A percentile compares a stretch with the other conserved stretches of the same genome.
Conservation (phyloP, 1,140 invertebrate genomes). For the Dendrolimus punctatus region DNA sequence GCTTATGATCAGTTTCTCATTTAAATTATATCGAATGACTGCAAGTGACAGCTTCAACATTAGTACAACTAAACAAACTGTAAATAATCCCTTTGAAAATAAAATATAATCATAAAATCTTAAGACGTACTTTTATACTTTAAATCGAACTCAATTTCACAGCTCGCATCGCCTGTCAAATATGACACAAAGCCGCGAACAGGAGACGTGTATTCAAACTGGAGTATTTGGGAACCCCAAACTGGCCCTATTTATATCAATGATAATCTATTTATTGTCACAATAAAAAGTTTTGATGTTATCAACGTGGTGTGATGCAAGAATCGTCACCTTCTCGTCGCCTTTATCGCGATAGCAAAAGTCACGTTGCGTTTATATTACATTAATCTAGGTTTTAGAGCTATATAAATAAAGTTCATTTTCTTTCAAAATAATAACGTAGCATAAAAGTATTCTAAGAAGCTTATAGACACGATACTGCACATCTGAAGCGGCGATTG, state of each 20-base stretch:
- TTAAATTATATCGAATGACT: slow-evolving; percentile 25
- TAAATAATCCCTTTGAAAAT: slow-evolving; percentile 54
- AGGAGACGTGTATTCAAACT: slow-evolving; percentile 31
- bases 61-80: slow-evolving; percentile 59
- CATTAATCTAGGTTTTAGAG: slow-evolving; percentile 10
- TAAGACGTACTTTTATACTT: slow-evolving; percentile 61
- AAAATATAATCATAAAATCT: slow-evolving; percentile 52
- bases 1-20: slow-evolving; percentile 14
- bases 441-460: slow-evolving; percentile 48
- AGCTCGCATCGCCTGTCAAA: slow-evolving; percentile 67
- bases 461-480: slow-evolving; percentile 53
- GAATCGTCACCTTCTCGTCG: slow-evolving; percentile 60
- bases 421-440: slow-evolving; percentile 12
- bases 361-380: slow-evolving; percentile 32
- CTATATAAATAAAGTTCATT: slow-evolving; percentile 22
- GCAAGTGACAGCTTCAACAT: slow-evolving; percentile 41
- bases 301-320: slow-evolving; percentile 57
- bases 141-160: slow-evolving; percentile 67
- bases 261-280: slow-evolving; percentile 70
- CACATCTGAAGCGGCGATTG: slow-evolving; percentile 51
- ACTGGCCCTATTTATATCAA: slow-evolving; percentile 67
- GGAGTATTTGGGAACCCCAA: slow-evolving; percentile 43
- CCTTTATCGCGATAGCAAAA: slow-evolving; percentile 63
- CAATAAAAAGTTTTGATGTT: slow-evolving; percentile 66
- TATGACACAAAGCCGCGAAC: slow-evolving; percentile 62